Evolutionary conservation across 2,797 vertebrate species (phyloP).

Genomic region (Echiichthys vipera): DNA sequence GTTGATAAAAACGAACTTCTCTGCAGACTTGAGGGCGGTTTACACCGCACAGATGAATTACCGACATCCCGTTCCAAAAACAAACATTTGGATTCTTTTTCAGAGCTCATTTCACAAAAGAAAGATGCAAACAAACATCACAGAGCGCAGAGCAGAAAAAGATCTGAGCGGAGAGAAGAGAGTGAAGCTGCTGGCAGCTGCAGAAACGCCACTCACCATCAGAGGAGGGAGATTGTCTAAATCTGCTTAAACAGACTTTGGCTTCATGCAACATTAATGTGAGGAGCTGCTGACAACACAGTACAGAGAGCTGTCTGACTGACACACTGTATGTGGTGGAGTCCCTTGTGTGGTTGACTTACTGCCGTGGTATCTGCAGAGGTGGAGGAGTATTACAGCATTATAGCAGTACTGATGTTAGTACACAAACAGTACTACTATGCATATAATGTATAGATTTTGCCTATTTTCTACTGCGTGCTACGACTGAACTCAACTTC

Average conservation of each 20-base stretch:
- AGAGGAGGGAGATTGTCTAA: constrained; percentile 8
- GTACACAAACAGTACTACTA: too few relatives aligned
- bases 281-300: constrained; percentile 24
- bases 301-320: neutral
- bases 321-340: neutral
- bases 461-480: too few relatives aligned
- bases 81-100: too few relatives aligned
- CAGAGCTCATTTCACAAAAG: too few relatives aligned
- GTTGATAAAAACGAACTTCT: too few relatives aligned
- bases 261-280: constrained; percentile 48
- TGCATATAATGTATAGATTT: too few relatives aligned
- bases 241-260: constrained; percentile 45
- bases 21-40: too few relatives aligned
- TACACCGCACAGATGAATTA: too few relatives aligned
- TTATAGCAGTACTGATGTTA: too few relatives aligned
- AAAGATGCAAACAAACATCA: neutral
- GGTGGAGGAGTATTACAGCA: neutral
- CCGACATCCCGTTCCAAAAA: too few relatives aligned
- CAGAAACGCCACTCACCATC: constrained; percentile 5
- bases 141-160: neutral
- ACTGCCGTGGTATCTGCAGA: neutral
- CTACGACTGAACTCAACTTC: too few relatives aligned
- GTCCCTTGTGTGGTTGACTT: neutral
- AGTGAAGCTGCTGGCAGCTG: constrained; percentile 18
- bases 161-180: neutral